A percentile compares a stretch with the other conserved stretches of the same genome.
phyloP scores from a whole-genome alignment of 2,113 vertebrate genomes.

The Onychostruthus taczanowskii region DNA sequence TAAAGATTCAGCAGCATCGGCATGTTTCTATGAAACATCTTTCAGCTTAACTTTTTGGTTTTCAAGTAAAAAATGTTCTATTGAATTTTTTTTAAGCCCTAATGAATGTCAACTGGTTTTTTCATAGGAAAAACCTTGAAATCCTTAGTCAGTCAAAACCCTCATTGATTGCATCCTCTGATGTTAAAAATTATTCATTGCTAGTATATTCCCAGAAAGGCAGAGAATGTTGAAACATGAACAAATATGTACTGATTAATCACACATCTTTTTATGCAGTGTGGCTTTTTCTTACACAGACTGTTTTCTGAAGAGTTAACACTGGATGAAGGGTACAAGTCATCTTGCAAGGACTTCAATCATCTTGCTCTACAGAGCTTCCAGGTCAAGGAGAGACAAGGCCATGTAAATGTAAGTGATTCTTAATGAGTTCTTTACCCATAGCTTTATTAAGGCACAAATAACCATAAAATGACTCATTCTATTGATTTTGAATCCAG shows the following conservation, averaged over 20 bases:
- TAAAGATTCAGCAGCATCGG: background rate
- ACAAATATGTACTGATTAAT: constrained; percentile 8
- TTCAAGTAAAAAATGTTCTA: background rate
- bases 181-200: constrained; percentile 40
- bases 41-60: background rate
- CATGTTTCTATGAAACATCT: background rate
- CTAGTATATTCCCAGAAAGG: constrained; percentile 8
- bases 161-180: constrained; percentile 38
- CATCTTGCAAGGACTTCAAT: background rate
- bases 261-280: background rate
- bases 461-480: constrained; percentile 7
- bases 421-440: constrained; percentile 12
- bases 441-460: constrained; percentile 15
- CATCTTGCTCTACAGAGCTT: background rate
- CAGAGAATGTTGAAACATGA: background rate
- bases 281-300: background rate
- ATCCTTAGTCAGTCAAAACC: constrained; percentile 51
- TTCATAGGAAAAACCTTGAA: constrained; percentile 37
- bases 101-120: constrained; percentile 24
- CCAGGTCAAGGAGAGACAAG: constrained; percentile 29
- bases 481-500: constrained; percentile 1
- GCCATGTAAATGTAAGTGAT: constrained; percentile 11
- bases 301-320: background rate
- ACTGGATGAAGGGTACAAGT: background rate
- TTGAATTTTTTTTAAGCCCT: background rate